Base-by-base conservation (phyloP, 2,113 vertebrate species). In the Thryonomys swinderianus region DNA sequence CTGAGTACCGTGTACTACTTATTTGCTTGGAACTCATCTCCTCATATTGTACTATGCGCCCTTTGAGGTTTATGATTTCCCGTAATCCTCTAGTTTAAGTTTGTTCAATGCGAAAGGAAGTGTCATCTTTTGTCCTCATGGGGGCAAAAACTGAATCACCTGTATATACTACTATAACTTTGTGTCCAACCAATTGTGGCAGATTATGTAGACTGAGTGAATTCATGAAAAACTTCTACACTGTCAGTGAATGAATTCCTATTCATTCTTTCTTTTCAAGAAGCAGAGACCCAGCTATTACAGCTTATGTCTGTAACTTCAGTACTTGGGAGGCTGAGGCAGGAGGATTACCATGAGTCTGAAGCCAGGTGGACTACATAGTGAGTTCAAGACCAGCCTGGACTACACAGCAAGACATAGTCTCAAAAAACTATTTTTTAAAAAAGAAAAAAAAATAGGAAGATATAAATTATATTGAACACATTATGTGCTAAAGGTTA, bases 91-190 rank as follows among this genome's bases (percentile, higher is more conserved):
- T 84, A n/a, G 37, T 20, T n/a, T 34, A 45, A n/a, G 1, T 67
- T 48, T 30, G 3, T 17, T 45, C 16, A 34, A 6, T 17, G 17
- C 11, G n/a, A 69, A 32, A 32, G 23, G 45, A 14, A 69, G 20
- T 3, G 5, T 32, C 21, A 3, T 7, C 20, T 53, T 64, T 21
- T 9, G 12, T 69, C 27, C 73, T 80, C 42, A 21, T 1, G 25
- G 93, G 5, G 32, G 2, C 42, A 83, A 12, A n/a, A 20, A 1
- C 4, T 81, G 34, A 11, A 34, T 59, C 40, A 1, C 13, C n/a
- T 5, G 2, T 18, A 7, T 55, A 5, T 0, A 0, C 16, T 30
- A 2, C 16, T 30, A 8, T 27, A 21, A 27, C 30, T 27, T 45
- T 18, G n/a, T 17, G 20, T 17, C 64, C 83, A 20, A 59, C 17